Evolutionary conservation across 1,140 invertebrate species (phyloP).

Genomic region (Aphidius gifuensis): DNA sequence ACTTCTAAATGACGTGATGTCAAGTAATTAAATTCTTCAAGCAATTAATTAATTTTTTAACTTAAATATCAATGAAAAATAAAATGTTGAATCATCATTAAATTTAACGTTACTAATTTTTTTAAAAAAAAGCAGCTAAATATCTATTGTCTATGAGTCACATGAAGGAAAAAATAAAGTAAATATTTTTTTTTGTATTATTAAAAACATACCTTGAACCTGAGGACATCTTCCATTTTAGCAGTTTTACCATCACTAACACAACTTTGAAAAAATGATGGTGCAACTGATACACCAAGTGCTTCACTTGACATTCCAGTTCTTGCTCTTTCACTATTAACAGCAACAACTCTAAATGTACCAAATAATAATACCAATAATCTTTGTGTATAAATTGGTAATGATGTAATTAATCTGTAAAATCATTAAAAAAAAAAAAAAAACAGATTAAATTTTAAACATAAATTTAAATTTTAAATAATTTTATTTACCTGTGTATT

Average conservation of each 20-base stretch:
- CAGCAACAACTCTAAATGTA: constrained; percentile 94
- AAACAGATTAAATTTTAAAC: constrained; percentile 9
- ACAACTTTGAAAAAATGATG: constrained; percentile 97
- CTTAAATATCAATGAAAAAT: too few relatives aligned
- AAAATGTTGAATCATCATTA: too few relatives aligned
- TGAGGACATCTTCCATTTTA: constrained; percentile 90
- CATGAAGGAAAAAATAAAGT: not conserved
- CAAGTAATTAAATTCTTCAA: too few relatives aligned
- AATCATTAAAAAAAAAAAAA: constrained; percentile 33
- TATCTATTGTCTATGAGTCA: too few relatives aligned
- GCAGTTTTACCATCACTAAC: constrained; percentile 90
- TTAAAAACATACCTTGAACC: constrained; percentile 74
- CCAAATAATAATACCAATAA: constrained; percentile 93
- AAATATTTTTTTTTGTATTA: constrained; percentile 2
- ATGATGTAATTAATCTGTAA: constrained; percentile 78
- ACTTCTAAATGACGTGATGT: too few relatives aligned
- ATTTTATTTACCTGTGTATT: constrained; percentile 76
- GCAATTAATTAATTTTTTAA: too few relatives aligned
- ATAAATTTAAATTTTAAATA: not conserved
- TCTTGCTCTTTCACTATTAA: constrained; percentile 82
- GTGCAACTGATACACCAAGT: constrained; percentile 90
- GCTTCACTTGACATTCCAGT: constrained; percentile 97
- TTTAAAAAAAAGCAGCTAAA: too few relatives aligned
- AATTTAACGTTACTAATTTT: too few relatives aligned
- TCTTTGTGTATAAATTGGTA: constrained; percentile 88